Base-by-base conservation (phyloP, 2,888 invertebrate species). In the Xestia rhomboidea region DNA sequence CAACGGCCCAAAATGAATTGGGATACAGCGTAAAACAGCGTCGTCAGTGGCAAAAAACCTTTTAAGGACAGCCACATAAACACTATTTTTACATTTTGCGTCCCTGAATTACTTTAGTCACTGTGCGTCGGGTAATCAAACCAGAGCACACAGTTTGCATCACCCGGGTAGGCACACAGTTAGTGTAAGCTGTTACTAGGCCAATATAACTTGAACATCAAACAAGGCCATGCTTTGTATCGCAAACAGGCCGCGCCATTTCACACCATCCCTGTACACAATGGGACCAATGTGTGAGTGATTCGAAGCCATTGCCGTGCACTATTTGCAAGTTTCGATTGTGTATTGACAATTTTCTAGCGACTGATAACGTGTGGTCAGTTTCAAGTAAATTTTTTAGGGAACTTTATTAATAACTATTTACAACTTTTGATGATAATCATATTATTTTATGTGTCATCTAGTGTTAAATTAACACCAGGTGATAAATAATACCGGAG, bases 161-260 rank as follows among this genome's bases (percentile, higher is more conserved):
- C 5, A 38, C 41, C 8, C 27, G 46, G 38, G n/a, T 38, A 75
- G 38, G 21, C 13, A 66, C 21, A 62, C 18, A 54, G 41, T 27
- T 11, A 60, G 18, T 34, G 15, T 15, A 49, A 63, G 38, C 41
- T 54, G 41, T 34, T 64, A 77, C 63, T 68, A 82, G 83, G 54
- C 54, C 63, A 68, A 77, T 57, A 64, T 64, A 68, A 83, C 83
- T 77, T 64, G 57, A 21, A 83, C 63, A 64, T 68, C 49, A 83
- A 79, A 79, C 64, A 77, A 83, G 79, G 78, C 68, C 79, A 64
- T 15, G 68, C 78, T 77, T 83, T 79, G 83, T 79, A 64, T 68
- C 15, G 11, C 68, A 83, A 83, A 83, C 44, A 66, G 69, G 64
- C 30, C 51, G 51, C 21, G 24, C 64, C 64, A 66, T 83, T 78